These are phyloP conservation scores for Noctua janthe DNA, from an alignment of 2,888 invertebrate genomes.

Conservation along the genomic window DNA sequence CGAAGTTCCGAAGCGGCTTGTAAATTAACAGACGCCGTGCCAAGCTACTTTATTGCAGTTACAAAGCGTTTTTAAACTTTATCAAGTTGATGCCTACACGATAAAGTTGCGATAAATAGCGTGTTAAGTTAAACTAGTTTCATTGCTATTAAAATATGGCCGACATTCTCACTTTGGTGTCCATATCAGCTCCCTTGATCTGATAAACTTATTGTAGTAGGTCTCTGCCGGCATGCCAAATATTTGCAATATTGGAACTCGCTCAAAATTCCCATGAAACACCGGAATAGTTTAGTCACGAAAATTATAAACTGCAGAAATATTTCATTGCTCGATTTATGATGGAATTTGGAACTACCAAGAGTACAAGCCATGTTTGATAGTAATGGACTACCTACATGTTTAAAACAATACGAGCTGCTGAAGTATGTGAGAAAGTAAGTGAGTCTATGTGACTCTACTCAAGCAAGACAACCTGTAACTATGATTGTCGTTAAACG, in stretches of 20 bases:
- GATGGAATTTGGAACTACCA: not conserved
- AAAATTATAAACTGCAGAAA: conserved; percentile 13
- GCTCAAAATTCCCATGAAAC: conserved; percentile 33
- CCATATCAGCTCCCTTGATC: conserved; percentile 42
- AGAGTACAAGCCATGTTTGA: not conserved
- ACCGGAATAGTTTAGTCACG: conserved; percentile 27
- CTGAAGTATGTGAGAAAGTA: no score
- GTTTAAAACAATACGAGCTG: not conserved
- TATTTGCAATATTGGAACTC: conserved; percentile 39
- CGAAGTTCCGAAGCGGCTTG: conserved; percentile 67
- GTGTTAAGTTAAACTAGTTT: conserved; percentile 70
- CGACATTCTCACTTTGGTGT: conserved; percentile 35
- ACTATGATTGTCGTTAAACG: not conserved
- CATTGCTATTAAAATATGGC: conserved; percentile 38
- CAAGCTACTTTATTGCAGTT: conserved; percentile 66
- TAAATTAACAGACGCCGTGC: conserved; percentile 81
- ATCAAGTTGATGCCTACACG: conserved; percentile 72
- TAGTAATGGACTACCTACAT: not conserved
- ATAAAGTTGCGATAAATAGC: conserved; percentile 79
- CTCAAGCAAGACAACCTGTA: not conserved
- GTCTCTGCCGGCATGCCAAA: conserved; percentile 6
- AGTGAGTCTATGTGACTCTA: not conserved
- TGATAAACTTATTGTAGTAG: conserved; percentile 19
- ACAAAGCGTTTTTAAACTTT: conserved; percentile 81
- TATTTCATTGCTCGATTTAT: conserved; percentile 18